A percentile compares a stretch with the other conserved stretches of the same genome.
Evolutionary conservation across 2,113 vertebrate genomes (phyloP).

Genomic region (Sceloporus undulatus): DNA sequence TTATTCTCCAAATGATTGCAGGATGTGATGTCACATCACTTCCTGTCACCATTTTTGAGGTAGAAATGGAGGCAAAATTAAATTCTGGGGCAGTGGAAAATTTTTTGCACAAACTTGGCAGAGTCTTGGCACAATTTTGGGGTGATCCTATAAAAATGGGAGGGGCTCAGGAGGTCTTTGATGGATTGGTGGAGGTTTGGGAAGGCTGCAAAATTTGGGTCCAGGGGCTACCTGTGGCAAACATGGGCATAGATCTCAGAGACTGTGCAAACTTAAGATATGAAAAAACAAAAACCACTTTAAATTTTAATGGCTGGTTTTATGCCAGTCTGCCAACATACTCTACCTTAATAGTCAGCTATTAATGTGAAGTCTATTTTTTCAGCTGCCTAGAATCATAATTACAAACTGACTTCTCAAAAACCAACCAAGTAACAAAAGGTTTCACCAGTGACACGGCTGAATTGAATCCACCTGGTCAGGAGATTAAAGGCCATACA

Average conservation of each 20-base stretch:
- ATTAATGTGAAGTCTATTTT: not conserved
- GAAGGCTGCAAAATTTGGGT: too few species aligned
- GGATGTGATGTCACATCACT: too few species aligned
- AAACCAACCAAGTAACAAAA: not conserved
- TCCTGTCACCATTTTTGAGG: too few species aligned
- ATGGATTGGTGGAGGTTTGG: too few species aligned
- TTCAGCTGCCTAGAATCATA: not conserved
- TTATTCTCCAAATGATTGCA: too few species aligned
- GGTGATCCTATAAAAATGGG: too few species aligned
- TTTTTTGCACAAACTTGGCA: too few species aligned
- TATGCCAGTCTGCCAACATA: not conserved
- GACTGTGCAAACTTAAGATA: not conserved
- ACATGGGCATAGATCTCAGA: not conserved
- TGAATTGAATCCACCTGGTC: not conserved
- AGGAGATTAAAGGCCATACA: slow-evolving; percentile 20
- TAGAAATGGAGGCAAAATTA: too few species aligned
- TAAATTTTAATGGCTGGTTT: not conserved
- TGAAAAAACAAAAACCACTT: not conserved
- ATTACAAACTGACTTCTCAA: slow-evolving; percentile 1
- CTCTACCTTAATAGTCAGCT: not conserved
- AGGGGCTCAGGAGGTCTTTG: too few species aligned
- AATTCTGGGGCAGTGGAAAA: too few species aligned
- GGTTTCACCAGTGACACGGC: not conserved
- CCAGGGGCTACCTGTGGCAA: not conserved
- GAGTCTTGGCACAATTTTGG: too few species aligned